Conservation (phyloP, 2,797 vertebrate genomes). For the Bufotes viridis region DNA sequence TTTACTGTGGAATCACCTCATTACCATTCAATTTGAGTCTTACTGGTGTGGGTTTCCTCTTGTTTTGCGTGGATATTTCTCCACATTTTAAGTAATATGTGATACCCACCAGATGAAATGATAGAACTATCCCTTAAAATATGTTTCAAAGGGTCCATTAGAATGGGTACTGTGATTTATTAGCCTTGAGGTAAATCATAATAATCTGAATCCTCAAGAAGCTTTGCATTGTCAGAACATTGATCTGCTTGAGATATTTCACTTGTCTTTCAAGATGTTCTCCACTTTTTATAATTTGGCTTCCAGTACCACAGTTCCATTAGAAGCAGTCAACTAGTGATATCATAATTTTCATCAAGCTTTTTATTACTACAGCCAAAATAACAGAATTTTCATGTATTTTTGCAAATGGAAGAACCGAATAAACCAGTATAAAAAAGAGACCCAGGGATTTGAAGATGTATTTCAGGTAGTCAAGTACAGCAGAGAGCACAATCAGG, state of each 20-base stretch:
- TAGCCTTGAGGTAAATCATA: slow-evolving; percentile 33
- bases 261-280: slow-evolving; percentile 17
- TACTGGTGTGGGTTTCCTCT: background rate
- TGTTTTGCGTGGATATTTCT: background rate
- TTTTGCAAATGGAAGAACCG: slow-evolving; percentile 63
- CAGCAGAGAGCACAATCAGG: slow-evolving; percentile 83
- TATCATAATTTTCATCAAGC: slow-evolving; percentile 72
- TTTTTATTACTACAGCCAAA: slow-evolving; percentile 80
- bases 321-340: slow-evolving; percentile 68
- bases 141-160: background rate
- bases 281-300: slow-evolving; percentile 64
- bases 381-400: slow-evolving; percentile 74
- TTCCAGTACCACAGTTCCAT: slow-evolving; percentile 71
- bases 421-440: slow-evolving; percentile 69
- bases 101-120: background rate
- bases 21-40: background rate
- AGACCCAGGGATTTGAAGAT: slow-evolving; percentile 80
- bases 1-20: background rate
- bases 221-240: slow-evolving; percentile 44
- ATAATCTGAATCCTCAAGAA: slow-evolving; percentile 38
- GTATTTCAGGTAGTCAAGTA: slow-evolving; percentile 85
- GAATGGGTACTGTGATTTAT: slow-evolving; percentile 3
- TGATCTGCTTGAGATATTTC: slow-evolving; percentile 3
- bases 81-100: background rate
- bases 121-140: background rate